A percentile compares a stretch with the other conserved stretches of the same genome.
Evolutionary conservation across 2,797 vertebrate genomes (phyloP).

Genomic region (Hypotaenidia philippensis): DNA sequence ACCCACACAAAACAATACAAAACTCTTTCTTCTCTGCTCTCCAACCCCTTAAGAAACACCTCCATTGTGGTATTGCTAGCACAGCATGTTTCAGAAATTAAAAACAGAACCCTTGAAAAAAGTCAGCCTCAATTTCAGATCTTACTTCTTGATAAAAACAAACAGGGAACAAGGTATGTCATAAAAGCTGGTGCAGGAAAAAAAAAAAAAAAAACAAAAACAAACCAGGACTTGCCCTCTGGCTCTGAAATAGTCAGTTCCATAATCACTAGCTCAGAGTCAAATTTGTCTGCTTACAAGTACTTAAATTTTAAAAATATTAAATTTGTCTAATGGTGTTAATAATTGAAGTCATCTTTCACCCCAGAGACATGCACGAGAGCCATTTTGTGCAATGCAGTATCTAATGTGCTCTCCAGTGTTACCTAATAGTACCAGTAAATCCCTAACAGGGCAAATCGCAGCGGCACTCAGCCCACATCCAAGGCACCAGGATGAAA

Average conservation of each 20-base stretch:
- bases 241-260: background rate
- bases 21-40: background rate
- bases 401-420: conserved; percentile 15
- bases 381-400: background rate
- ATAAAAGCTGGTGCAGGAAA: background rate
- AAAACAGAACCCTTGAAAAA: background rate
- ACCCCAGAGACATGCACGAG: background rate
- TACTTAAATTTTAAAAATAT: background rate
- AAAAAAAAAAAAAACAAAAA: background rate
- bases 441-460: conserved; percentile 59
- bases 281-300: background rate
- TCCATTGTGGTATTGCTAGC: background rate
- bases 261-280: background rate
- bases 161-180: background rate
- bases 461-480: background rate
- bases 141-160: background rate
- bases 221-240: background rate
- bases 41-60: background rate
- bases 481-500: conserved; percentile 45
- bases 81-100: background rate
- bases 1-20: background rate
- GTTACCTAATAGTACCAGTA: conserved; percentile 56
- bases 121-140: background rate
- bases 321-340: background rate
- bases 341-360: conserved; percentile 45